Conservation (phyloP, 2,797 vertebrate genomes). For the Crenuchus spilurus region DNA sequence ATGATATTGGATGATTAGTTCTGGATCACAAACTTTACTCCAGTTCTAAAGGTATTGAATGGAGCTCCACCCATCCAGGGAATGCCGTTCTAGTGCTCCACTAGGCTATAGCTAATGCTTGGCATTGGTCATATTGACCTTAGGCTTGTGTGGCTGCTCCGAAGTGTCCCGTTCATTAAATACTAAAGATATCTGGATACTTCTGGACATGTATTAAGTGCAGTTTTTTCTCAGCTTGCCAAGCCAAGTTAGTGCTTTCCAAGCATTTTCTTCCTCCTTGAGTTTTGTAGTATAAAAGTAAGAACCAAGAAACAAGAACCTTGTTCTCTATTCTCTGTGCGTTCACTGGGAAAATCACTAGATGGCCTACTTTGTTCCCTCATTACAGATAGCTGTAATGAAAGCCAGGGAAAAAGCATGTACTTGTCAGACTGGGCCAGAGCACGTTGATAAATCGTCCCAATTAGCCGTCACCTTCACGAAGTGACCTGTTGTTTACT, state of each 20-base stretch:
- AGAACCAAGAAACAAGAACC: constrained; percentile 11
- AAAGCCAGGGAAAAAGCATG: constrained; percentile 72
- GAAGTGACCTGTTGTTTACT: constrained; percentile 64
- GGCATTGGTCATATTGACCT: no score
- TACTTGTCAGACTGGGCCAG: constrained; percentile 74
- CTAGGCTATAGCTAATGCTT: no score
- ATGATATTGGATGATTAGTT: no score
- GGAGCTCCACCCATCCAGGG: no score
- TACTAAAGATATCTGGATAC: no score
- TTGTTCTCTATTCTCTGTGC: constrained; percentile 38
- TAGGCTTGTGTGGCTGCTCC: no score
- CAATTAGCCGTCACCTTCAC: constrained; percentile 79
- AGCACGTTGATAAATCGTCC: constrained; percentile 75
- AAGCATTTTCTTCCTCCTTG: background rate
- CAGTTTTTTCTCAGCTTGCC: background rate
- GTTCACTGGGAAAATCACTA: constrained; percentile 66
- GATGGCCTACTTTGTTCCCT: constrained; percentile 57
- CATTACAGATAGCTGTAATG: constrained; percentile 77
- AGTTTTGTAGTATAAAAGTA: background rate
- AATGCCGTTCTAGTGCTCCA: no score
- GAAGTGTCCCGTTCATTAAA: no score
- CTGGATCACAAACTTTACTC: no score
- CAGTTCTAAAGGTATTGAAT: no score
- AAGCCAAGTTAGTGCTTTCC: background rate
- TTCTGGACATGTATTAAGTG: no score